Percentiles rank a stretch among this genome's conserved stretches.
Evolutionary conservation across 2,113 vertebrate genomes (phyloP).

Genomic region (Agapornis roseicollis): DNA sequence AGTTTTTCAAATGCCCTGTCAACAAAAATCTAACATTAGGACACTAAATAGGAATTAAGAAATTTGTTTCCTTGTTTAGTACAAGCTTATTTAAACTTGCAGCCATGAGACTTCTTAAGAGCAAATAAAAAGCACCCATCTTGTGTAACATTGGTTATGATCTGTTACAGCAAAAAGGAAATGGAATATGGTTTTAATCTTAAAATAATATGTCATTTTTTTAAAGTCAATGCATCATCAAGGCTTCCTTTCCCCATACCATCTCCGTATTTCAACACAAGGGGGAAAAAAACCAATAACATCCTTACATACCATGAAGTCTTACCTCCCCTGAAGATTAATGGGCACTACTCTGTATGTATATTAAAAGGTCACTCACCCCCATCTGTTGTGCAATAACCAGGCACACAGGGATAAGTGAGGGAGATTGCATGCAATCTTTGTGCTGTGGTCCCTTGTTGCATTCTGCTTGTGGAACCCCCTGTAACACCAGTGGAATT

Average conservation of each 20-base stretch:
- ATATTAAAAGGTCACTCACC: not conserved
- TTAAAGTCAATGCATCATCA: slow-evolving; percentile 10
- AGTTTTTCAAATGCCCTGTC: not conserved
- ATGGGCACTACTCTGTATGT: not conserved
- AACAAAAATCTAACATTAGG: not conserved
- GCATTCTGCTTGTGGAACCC: not conserved
- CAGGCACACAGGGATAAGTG: not conserved
- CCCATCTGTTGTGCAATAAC: slow-evolving; percentile 17
- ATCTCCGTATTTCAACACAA: not conserved
- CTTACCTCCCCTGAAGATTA: slow-evolving; percentile 28
- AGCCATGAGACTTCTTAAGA: not conserved
- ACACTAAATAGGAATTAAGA: not conserved
- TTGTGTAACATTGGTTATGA: slow-evolving; percentile 8
- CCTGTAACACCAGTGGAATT: not conserved
- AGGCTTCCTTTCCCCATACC: not conserved
- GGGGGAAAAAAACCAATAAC: not conserved
- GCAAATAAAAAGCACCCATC: not conserved
- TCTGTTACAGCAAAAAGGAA: slow-evolving; percentile 11
- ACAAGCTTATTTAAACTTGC: not conserved
- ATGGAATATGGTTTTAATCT: slow-evolving; percentile 36
- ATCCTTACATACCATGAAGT: not conserved
- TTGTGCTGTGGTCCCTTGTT: not conserved
- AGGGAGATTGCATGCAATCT: not conserved
- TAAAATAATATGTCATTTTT: slow-evolving; percentile 20
- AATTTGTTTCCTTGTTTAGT: not conserved